Evolutionary conservation across 2,113 vertebrate species (phyloP), one percentile per base, ranked within the genome.

Genomic region (Capreolus pygargus): DNA sequence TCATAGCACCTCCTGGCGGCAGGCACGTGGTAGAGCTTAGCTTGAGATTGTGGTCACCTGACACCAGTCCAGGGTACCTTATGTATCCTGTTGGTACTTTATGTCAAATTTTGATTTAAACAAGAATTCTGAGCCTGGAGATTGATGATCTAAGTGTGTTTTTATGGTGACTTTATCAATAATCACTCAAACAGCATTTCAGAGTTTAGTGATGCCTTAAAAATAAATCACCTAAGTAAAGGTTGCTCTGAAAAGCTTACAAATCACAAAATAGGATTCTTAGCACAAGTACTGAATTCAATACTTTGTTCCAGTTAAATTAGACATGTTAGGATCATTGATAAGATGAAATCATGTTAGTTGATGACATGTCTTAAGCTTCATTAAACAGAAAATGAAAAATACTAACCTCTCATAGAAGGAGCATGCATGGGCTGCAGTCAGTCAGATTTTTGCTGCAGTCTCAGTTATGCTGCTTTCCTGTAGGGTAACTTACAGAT

Each of bases 81-180:
- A 27, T 47, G 2, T 47, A 60, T 30, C 7, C 6, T 57, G 4
- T 33, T 91, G 79, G 45, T 61, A 39, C 21, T 76, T 1, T 19
- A 47, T 78, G 27, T 91, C 45, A 36, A 64, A 70, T 93, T 96
- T 97, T 91, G 13, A 96, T 88, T 96, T 91, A 96, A 85, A 79
- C 21, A 93, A 89, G 52, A 93, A 95, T 96, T 67, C 12, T 50
- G 76, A 94, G 39, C 92, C 86, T 92, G 47, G 67, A 94, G 60
- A 98, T 57, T 91, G 64, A 95, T 97, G 81, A 54, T 61, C 6
- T 47, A 67, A 95, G 79, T 98, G 50, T 92, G 90, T 64, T 74
- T 96, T 95, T 90, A 45, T 64, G 28, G 39, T 93, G 58, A 92
- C 36, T 92, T 96, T 96, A 79, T 97, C 93, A 54, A 64, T 60